Evolutionary conservation across 2,888 invertebrate genomes (phyloP).

Genomic region (Xylocampa areola): DNA sequence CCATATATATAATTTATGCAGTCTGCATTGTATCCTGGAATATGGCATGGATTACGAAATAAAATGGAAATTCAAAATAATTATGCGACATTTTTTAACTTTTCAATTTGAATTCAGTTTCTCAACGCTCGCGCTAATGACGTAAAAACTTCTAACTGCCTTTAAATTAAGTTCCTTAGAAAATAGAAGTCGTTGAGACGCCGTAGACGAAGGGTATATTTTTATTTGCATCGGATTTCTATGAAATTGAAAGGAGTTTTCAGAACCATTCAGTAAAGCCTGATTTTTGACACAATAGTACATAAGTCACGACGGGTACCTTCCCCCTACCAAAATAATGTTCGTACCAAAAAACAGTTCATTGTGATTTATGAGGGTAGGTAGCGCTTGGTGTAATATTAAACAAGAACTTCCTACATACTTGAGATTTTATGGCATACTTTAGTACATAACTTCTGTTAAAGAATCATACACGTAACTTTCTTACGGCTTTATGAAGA

Average conservation of each 20-base stretch:
- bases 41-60: background rate
- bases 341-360: slow-evolving; percentile 37
- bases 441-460: slow-evolving; percentile 49
- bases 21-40: no score
- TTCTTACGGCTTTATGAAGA: slow-evolving; percentile 51
- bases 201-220: slow-evolving; percentile 38
- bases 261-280: slow-evolving; percentile 4
- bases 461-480: slow-evolving; percentile 46
- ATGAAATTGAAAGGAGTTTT: slow-evolving; percentile 25
- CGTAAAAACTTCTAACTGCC: slow-evolving; percentile 40
- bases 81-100: slow-evolving; percentile 13
- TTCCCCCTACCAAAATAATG: slow-evolving; percentile 35
- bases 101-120: slow-evolving; percentile 33
- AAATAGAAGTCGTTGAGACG: slow-evolving; percentile 30
- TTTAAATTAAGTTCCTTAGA: slow-evolving; percentile 39
- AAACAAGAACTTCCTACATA: slow-evolving; percentile 55
- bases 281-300: slow-evolving; percentile 18
- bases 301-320: slow-evolving; percentile 34
- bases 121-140: slow-evolving; percentile 24
- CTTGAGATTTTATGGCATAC: slow-evolving; percentile 54
- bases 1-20: no score
- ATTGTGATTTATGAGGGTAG: slow-evolving; percentile 51
- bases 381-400: slow-evolving; percentile 49
- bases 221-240: slow-evolving; percentile 48
- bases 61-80: slow-evolving; percentile 15